These are phyloP conservation scores for Sardina pilchardus DNA, from an alignment of 2,113 vertebrate genomes.

Conservation along the genomic window DNA sequence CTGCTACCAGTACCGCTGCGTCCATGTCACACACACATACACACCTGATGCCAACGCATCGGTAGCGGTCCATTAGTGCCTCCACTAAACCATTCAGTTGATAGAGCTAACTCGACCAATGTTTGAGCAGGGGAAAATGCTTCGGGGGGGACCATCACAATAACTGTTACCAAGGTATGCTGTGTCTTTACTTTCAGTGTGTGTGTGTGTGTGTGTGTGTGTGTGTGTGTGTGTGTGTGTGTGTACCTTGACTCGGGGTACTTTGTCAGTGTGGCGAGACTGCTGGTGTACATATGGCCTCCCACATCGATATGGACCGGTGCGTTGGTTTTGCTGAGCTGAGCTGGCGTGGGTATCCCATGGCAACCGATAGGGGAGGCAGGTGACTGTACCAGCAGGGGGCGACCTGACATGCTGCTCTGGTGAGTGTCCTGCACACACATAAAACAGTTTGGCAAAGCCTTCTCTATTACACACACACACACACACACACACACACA, in stretches of 20 bases:
- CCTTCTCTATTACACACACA: not conserved
- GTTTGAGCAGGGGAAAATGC: no score
- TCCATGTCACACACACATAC: no score
- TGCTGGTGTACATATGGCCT: slow-evolving; percentile 97
- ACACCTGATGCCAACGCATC: no score
- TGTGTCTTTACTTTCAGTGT: slow-evolving; percentile 48
- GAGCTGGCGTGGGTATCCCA: slow-evolving; percentile 87
- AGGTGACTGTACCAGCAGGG: slow-evolving; percentile 81
- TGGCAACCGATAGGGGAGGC: slow-evolving; percentile 81
- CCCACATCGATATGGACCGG: slow-evolving; percentile 96
- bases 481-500: no score
- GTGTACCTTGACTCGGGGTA: slow-evolving; percentile 90
- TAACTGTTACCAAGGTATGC: not conserved
- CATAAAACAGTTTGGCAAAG: slow-evolving; percentile 32
- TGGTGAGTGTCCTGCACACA: slow-evolving; percentile 59
- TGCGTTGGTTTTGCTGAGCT: slow-evolving; percentile 91
- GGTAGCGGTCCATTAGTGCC: no score
- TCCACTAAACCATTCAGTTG: no score
- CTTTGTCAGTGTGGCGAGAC: slow-evolving; percentile 92
- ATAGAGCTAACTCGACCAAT: no score
- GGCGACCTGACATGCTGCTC: slow-evolving; percentile 79
- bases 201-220: not conserved
- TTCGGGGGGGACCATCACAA: no score
- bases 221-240: slow-evolving; percentile 47
- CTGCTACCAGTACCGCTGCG: no score